Evolutionary conservation across 2,888 invertebrate species (phyloP).

Genomic region (Eulithis testata): DNA sequence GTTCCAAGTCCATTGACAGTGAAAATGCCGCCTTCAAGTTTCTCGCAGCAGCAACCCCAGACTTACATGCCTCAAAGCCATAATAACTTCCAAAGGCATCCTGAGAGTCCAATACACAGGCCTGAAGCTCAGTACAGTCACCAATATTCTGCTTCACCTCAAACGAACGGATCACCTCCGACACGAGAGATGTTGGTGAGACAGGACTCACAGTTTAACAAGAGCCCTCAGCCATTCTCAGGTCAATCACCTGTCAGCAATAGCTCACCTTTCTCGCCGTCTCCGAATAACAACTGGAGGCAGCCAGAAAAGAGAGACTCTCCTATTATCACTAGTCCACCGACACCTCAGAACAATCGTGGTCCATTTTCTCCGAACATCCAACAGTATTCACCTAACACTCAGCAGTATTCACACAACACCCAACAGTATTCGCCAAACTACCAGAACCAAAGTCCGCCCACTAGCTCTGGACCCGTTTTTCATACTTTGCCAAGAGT

Average conservation of each 20-base stretch:
- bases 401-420: constrained; percentile 37
- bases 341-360: constrained; percentile 59
- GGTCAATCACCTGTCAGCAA: constrained; percentile 66
- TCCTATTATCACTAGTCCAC: constrained; percentile 64
- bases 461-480: constrained; percentile 55
- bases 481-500: constrained; percentile 74
- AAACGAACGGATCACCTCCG: constrained; percentile 63
- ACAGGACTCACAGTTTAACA: constrained; percentile 81
- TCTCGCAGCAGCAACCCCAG: constrained; percentile 74
- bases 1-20: constrained; percentile 78
- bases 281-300: constrained; percentile 77
- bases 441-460: constrained; percentile 59
- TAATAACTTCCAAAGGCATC: constrained; percentile 64
- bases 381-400: constrained; percentile 50
- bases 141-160: constrained; percentile 68
- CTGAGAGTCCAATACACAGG: constrained; percentile 77
- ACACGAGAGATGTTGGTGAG: constrained; percentile 73
- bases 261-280: constrained; percentile 70
- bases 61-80: constrained; percentile 65
- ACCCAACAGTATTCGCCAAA: constrained; percentile 62
- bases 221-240: constrained; percentile 77
- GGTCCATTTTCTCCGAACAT: constrained; percentile 54
- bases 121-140: constrained; percentile 79
- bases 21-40: constrained; percentile 71
- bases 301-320: constrained; percentile 78